These are phyloP conservation scores for Hydropsyche tenuis DNA, from an alignment of 1,140 invertebrate species.

Conservation along the genomic window DNA sequence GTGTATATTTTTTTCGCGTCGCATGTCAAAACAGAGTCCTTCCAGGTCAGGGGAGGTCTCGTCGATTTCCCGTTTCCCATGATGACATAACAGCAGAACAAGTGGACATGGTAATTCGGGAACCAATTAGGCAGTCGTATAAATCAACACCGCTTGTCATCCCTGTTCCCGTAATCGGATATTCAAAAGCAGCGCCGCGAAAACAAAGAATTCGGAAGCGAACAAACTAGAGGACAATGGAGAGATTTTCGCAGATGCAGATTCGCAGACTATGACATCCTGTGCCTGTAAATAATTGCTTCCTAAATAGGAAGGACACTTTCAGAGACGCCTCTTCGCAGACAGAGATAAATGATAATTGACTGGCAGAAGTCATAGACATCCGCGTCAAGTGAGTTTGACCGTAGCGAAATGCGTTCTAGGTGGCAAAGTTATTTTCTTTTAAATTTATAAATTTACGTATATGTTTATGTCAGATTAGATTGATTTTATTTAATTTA, in stretches of 20 bases:
- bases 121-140: conserved; percentile 46
- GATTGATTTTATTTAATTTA: too few relatives aligned
- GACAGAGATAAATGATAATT: too few relatives aligned
- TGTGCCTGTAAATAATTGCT: neutral
- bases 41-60: neutral
- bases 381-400: too few relatives aligned
- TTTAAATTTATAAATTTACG: too few relatives aligned
- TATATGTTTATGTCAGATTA: too few relatives aligned
- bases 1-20: neutral
- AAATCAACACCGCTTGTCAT: conserved; percentile 39
- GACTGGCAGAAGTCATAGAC: too few relatives aligned
- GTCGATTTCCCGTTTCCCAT: conserved; percentile 9
- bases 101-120: conserved; percentile 37
- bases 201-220: neutral
- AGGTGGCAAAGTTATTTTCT: too few relatives aligned
- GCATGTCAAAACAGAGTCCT: conserved; percentile 4
- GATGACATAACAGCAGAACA: conserved; percentile 16
- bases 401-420: too few relatives aligned
- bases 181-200: conserved; percentile 23
- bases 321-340: too few relatives aligned
- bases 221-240: neutral
- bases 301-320: neutral
- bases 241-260: neutral
- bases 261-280: neutral
- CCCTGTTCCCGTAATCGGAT: conserved; percentile 37